phyloP scores from a whole-genome alignment of 2,888 invertebrate species.

The Tromatobia lineatoria region DNA sequence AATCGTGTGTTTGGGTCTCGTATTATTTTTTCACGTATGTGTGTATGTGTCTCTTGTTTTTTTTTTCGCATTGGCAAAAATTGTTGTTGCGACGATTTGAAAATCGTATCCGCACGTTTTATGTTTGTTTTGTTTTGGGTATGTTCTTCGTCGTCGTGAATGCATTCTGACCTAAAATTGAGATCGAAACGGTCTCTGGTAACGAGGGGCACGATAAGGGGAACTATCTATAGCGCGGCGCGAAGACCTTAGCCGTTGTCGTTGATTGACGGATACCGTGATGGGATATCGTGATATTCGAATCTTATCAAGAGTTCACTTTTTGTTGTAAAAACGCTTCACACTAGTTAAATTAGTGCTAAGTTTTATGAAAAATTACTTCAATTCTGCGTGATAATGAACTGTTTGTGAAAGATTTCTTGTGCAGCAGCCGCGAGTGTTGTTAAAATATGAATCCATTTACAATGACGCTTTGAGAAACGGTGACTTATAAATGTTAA shows the following conservation, averaged over 20 bases:
- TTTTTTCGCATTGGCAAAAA: constrained; percentile 53
- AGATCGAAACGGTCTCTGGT: constrained; percentile 17
- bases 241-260: constrained; percentile 12
- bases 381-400: too few relatives aligned
- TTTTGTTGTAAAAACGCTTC: too few relatives aligned
- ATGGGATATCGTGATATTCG: neutral
- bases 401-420: too few relatives aligned
- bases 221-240: constrained; percentile 7
- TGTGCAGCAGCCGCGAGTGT: too few relatives aligned
- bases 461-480: too few relatives aligned
- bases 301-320: neutral
- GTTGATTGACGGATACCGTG: constrained; percentile 19
- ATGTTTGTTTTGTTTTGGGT: neutral
- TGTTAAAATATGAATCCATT: too few relatives aligned
- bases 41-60: constrained; percentile 12
- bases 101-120: neutral
- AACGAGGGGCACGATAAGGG: constrained; percentile 10
- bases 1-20: constrained; percentile 35
- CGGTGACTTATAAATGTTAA: too few relatives aligned
- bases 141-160: constrained; percentile 7
- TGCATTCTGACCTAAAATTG: constrained; percentile 9
- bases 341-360: too few relatives aligned
- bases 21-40: constrained; percentile 40
- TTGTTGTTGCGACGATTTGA: constrained; percentile 22
- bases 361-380: too few relatives aligned